Conservation (phyloP, 2,113 vertebrate genomes). For the Choloepus hoffmanni region DNA sequence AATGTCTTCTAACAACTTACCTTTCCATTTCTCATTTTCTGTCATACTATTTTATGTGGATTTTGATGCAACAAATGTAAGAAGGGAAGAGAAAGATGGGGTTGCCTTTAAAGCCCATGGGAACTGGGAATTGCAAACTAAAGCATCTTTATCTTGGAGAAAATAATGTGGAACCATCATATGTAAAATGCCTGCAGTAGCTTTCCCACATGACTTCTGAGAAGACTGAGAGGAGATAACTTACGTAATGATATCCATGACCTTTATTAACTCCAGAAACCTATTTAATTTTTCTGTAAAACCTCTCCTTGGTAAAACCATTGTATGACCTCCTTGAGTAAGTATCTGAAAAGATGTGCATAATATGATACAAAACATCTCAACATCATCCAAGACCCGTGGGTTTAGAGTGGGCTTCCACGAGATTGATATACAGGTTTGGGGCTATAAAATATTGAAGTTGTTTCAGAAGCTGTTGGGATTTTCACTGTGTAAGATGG, state of each 20-base stretch:
- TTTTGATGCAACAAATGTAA: neutral
- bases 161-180: neutral
- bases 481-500: too few relatives aligned
- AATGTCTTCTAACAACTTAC: neutral
- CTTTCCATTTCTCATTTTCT: neutral
- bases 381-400: too few relatives aligned
- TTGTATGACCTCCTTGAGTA: too few relatives aligned
- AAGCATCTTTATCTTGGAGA: neutral
- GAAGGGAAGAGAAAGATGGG: neutral
- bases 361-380: too few relatives aligned
- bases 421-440: too few relatives aligned
- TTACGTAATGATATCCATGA: neutral
- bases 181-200: neutral
- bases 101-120: neutral
- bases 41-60: neutral
- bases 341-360: too few relatives aligned
- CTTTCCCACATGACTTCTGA: neutral
- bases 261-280: neutral
- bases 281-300: too few relatives aligned
- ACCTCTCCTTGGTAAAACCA: neutral
- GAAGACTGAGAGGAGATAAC: neutral
- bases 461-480: neutral
- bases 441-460: neutral
- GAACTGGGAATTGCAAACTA: neutral
- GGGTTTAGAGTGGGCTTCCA: too few relatives aligned